phyloP scores from a whole-genome alignment of 2,888 invertebrate genomes.

The Eugnorisma glareosa region DNA sequence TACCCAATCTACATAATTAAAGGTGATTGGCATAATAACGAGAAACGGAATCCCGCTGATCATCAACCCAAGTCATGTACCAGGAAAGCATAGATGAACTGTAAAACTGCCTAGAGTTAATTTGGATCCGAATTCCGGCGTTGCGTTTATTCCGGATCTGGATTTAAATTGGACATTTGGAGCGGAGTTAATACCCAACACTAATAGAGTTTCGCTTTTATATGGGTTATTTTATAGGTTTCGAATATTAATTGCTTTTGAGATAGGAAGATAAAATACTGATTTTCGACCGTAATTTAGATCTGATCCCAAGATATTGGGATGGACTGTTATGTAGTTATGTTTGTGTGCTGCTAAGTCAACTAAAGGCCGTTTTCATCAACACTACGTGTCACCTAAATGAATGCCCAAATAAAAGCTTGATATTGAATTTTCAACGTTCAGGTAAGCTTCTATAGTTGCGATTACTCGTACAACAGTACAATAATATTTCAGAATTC shows the following conservation, averaged over 20 bases:
- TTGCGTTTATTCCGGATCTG: constrained; percentile 11
- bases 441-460: neutral
- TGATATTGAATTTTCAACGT: neutral
- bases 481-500: neutral
- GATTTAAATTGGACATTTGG: constrained; percentile 46
- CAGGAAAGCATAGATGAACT: constrained; percentile 38
- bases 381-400: neutral
- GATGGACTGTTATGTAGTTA: neutral
- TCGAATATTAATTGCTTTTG: constrained; percentile 36
- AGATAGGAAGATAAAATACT: constrained; percentile 41
- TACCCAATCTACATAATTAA: constrained; percentile 44
- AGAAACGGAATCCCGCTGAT: constrained; percentile 34
- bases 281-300: constrained; percentile 39
- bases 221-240: constrained; percentile 46
- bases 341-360: neutral
- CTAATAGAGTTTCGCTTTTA: constrained; percentile 47
- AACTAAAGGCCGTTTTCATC: neutral
- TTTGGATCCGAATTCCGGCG: constrained; percentile 43
- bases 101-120: constrained; percentile 49
- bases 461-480: neutral
- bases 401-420: neutral
- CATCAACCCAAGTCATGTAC: constrained; percentile 51
- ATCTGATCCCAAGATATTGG: constrained; percentile 26
- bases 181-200: constrained; percentile 36
- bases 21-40: constrained; percentile 39